These are phyloP conservation scores for Spisula subtruncata DNA, from an alignment of 2,888 invertebrate genomes.

Conservation along the genomic window DNA sequence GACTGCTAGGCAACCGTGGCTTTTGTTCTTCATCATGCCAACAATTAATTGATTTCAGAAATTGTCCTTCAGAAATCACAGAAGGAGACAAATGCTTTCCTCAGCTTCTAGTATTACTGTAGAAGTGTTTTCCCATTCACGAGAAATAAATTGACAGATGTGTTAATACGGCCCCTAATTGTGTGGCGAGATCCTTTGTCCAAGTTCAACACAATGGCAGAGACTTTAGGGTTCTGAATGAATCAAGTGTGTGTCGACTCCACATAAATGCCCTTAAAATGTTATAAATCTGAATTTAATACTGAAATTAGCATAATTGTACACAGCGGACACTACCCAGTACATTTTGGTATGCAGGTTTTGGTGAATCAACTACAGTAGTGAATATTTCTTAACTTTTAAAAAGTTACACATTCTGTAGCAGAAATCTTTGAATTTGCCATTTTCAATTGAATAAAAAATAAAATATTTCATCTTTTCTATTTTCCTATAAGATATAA, in stretches of 20 bases:
- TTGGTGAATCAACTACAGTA: no score
- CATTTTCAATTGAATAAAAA: no score
- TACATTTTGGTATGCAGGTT: not conserved
- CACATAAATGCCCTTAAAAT: not conserved
- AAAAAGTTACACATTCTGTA: no score
- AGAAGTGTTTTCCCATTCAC: not conserved
- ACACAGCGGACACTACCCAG: not conserved
- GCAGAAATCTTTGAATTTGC: no score
- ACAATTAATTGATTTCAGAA: conserved; percentile 14
- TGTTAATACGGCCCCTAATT: conserved; percentile 25
- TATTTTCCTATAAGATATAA: no score
- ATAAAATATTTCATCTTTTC: no score
- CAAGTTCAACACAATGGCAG: not conserved
- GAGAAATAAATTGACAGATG: conserved; percentile 32
- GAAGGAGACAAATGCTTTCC: not conserved
- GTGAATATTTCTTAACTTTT: no score
- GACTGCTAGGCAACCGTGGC: conserved; percentile 20
- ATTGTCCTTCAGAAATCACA: not conserved
- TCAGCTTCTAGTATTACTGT: not conserved
- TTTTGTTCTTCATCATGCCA: conserved; percentile 6
- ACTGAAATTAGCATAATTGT: conserved; percentile 22
- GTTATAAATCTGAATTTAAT: conserved; percentile 27
- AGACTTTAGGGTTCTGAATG: not conserved
- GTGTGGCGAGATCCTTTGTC: conserved; percentile 21
- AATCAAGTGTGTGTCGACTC: conserved; percentile 5